Base-by-base conservation (phyloP, 2,888 invertebrate genomes). In the Dinocampus coccinellae region DNA sequence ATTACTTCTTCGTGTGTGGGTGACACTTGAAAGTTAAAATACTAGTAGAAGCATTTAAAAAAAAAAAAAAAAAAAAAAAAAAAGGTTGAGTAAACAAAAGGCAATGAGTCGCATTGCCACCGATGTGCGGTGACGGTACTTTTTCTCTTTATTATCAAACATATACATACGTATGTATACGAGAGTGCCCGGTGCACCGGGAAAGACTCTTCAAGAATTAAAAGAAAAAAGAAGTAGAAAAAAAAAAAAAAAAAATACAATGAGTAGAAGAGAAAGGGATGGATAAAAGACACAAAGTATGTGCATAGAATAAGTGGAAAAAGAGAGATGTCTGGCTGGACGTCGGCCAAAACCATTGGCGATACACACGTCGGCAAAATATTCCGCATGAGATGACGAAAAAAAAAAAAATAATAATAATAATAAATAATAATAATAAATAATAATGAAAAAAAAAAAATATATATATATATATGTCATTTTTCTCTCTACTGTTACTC, bases 331-430 rank as follows among this genome's bases (percentile, higher is more conserved):
- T 73, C 69, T 36, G 64, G 42, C 68, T 76, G 76, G 76, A 71
- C 42, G 29, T 24, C 55, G 55, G 75, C 76, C 76, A 76, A 76
- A 73, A 75, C 70, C 58, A 71, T 67, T 69, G 67, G 67, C 62
- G 72, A 73, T 73, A 75, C 72, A 47, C 16, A 73, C 72, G 69
- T 70, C 73, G 62, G 72, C 64, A 58, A 73, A 71, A 75, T 73
- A 75, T 75, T 76, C 70, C 72, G 64, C 61, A 67, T 67, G 73
- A 61, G 13, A 39, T 39, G 57, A 26, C 26, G 36, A 66, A 66
- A 57, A 65, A 34, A 52, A 47, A 47, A 20, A n/a, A 47, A n/a
- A 16, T 47, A 47, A 16, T 16, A 16, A 16, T n/a, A 0, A 16
- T 7, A 20, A 3, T n/a, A n/a, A 47, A 47, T n/a, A n/a, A n/a